A percentile compares a stretch with the other conserved stretches of the same genome.
These are phyloP conservation scores for Amiota mariae DNA, from an alignment of 2,888 invertebrate genomes.

Conservation along the genomic window DNA sequence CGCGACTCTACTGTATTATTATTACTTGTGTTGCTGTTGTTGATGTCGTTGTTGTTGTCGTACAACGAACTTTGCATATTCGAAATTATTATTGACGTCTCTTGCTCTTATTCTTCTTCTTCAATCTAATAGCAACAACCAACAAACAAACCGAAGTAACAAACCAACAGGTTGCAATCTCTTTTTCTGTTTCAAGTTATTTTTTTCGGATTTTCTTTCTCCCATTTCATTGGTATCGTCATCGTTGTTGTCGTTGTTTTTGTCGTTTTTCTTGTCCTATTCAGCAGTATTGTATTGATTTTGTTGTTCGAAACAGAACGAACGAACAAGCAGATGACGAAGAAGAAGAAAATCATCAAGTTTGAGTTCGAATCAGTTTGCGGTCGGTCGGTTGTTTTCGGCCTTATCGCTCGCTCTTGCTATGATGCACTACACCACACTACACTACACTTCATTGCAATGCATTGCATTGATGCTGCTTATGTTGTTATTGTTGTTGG, in stretches of 20 bases:
- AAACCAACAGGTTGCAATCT: constrained; percentile 29
- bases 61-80: constrained; percentile 56
- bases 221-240: constrained; percentile 39
- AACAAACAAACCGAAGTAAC: background rate
- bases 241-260: constrained; percentile 44
- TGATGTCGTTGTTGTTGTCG: constrained; percentile 41
- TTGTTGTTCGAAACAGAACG: background rate
- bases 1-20: background rate
- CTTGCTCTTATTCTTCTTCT: constrained; percentile 24
- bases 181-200: constrained; percentile 43
- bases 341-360: too few species aligned
- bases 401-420: background rate
- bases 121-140: background rate
- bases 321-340: too few species aligned
- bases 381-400: constrained; percentile 10
- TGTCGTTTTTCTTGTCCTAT: background rate
- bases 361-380: too few species aligned
- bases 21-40: background rate
- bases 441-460: constrained; percentile 42
- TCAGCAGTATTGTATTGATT: background rate
- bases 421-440: constrained; percentile 46
- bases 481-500: constrained; percentile 36
- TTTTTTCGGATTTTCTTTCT: background rate
- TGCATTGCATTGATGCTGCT: background rate
- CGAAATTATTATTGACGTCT: constrained; percentile 31